phyloP scores from a whole-genome alignment of 2,888 invertebrate species.

The Lissocephala sabroskyi region DNA sequence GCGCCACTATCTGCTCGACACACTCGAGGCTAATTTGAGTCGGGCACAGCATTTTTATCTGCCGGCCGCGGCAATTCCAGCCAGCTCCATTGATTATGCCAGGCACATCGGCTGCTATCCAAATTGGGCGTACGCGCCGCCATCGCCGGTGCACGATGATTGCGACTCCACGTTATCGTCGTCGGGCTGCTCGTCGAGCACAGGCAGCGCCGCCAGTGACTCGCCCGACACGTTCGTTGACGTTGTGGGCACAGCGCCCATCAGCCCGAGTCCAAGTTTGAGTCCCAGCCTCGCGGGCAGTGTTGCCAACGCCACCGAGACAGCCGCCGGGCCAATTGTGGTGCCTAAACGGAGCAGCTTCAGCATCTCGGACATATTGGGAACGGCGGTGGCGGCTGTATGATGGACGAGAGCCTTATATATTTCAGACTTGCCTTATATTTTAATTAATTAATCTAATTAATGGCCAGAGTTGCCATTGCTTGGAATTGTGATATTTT shows the following conservation, averaged over 20 bases:
- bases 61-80: slow-evolving; percentile 35
- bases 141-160: slow-evolving; percentile 33
- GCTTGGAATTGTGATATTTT: slow-evolving; percentile 55
- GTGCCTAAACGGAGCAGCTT: slow-evolving; percentile 63
- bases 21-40: slow-evolving; percentile 42
- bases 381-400: slow-evolving; percentile 39
- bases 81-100: slow-evolving; percentile 46
- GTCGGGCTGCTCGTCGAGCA: slow-evolving; percentile 23
- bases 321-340: slow-evolving; percentile 5
- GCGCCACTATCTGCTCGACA: slow-evolving; percentile 45
- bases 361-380: slow-evolving; percentile 70
- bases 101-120: slow-evolving; percentile 46
- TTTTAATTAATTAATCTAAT: slow-evolving; percentile 55
- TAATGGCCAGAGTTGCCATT: slow-evolving; percentile 39
- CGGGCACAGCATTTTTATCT: slow-evolving; percentile 31
- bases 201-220: slow-evolving; percentile 27
- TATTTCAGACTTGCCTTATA: too few species aligned
- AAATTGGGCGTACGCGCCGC: slow-evolving; percentile 54
- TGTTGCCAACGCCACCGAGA: slow-evolving; percentile 2
- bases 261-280: slow-evolving; percentile 20
- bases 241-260: slow-evolving; percentile 52
- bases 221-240: slow-evolving; percentile 55
- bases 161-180: slow-evolving; percentile 23
- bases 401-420: too few species aligned
- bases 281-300: neutral